Conservation (phyloP, 1,140 invertebrate genomes). For the Drosophila grimshawi region DNA sequence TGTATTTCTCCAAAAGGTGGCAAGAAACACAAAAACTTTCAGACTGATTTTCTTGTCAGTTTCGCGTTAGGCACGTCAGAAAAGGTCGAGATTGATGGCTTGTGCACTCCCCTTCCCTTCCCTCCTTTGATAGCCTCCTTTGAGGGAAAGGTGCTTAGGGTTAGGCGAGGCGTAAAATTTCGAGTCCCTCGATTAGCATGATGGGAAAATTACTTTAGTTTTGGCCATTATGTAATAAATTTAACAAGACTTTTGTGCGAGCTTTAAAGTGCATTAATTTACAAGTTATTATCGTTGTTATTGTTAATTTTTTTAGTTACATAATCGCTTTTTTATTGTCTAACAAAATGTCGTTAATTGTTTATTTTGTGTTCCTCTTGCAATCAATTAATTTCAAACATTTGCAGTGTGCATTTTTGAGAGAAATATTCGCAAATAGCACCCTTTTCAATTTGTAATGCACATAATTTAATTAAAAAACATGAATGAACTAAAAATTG, state of each 20-base stretch:
- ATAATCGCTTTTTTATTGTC: too few relatives aligned
- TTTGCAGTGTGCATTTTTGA: conserved; percentile 44
- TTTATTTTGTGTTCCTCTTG: conserved; percentile 32
- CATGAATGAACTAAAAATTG: conserved; percentile 48
- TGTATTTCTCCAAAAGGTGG: conserved; percentile 33
- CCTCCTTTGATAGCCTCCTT: neutral
- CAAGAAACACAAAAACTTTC: conserved; percentile 40
- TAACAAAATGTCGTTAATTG: conserved; percentile 45
- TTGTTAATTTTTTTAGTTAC: too few relatives aligned
- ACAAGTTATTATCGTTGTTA: too few relatives aligned
- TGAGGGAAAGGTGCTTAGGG: conserved; percentile 8
- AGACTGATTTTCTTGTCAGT: conserved; percentile 25
- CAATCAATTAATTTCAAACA: conserved; percentile 62
- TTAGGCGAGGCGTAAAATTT: conserved; percentile 32
- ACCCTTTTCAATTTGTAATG: conserved; percentile 64
- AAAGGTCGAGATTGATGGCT: conserved; percentile 58
- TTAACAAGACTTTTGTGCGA: conserved; percentile 4
- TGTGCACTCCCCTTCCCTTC: neutral
- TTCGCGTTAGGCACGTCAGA: conserved; percentile 46
- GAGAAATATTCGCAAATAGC: conserved; percentile 5
- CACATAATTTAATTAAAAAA: conserved; percentile 73
- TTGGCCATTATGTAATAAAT: conserved; percentile 2
- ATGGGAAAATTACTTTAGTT: conserved; percentile 15
- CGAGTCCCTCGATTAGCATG: conserved; percentile 22
- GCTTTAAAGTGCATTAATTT: conserved; percentile 26